Conservation (phyloP, 2,888 invertebrate species). For the Sphaeridia pumilis region DNA sequence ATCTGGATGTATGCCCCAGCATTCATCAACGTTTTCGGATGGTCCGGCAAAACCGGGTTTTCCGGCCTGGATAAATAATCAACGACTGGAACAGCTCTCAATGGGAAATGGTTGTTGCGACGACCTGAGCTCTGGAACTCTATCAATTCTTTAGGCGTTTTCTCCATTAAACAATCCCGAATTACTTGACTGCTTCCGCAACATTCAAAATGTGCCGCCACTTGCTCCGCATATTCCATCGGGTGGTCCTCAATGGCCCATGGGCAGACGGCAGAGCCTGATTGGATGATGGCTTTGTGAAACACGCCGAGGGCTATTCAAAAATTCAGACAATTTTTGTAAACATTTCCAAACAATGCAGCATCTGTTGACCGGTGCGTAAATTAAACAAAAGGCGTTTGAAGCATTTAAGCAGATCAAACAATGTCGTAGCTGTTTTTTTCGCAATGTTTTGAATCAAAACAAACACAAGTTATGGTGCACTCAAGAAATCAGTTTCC, state of each 20-base stretch:
- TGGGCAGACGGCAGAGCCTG: slow-evolving; percentile 31
- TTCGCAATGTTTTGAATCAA: too few species aligned
- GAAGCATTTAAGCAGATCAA: too few species aligned
- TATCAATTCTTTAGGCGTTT: slow-evolving; percentile 22
- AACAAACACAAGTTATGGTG: too few species aligned
- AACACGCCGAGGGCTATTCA: slow-evolving; percentile 14
- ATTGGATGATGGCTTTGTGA: slow-evolving; percentile 30
- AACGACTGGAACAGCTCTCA: slow-evolving; percentile 27
- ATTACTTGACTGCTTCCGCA: slow-evolving; percentile 14
- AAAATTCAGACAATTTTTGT: neutral
- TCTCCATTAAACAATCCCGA: slow-evolving; percentile 21
- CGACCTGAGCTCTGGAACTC: slow-evolving; percentile 18
- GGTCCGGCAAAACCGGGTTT: slow-evolving; percentile 27
- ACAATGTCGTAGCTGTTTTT: too few species aligned
- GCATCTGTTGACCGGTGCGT: too few species aligned
- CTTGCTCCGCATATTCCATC: slow-evolving; percentile 17
- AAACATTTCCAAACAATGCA: neutral
- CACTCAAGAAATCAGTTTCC: too few species aligned
- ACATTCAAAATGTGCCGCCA: slow-evolving; percentile 25
- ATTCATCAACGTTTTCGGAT: slow-evolving; percentile 28
- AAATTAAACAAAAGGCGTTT: too few species aligned
- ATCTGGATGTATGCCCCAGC: slow-evolving; percentile 32
- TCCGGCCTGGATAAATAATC: slow-evolving; percentile 26
- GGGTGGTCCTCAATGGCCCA: slow-evolving; percentile 32
- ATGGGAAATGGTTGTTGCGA: slow-evolving; percentile 18